Conservation (phyloP, 2,797 vertebrate species). For the Alauda arvensis region DNA sequence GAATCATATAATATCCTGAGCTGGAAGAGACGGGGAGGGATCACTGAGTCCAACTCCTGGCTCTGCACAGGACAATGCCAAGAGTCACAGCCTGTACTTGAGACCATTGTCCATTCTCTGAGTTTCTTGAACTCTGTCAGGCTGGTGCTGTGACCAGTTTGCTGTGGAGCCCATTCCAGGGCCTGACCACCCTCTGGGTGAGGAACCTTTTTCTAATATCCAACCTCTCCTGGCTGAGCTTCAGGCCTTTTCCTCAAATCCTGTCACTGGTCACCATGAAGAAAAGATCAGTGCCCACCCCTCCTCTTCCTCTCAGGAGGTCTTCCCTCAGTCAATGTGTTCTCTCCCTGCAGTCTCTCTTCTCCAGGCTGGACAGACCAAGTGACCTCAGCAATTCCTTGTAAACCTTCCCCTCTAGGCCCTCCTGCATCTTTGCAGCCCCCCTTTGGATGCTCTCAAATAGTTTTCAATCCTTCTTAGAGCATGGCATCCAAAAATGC, state of each 20-base stretch:
- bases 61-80: not conserved
- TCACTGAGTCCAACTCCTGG: not conserved
- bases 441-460: not conserved
- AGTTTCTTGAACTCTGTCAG: not conserved
- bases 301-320: not conserved
- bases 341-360: not conserved
- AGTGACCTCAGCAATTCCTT: not conserved
- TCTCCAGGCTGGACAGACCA: not conserved
- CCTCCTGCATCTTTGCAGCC: not conserved
- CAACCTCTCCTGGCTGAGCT: not conserved
- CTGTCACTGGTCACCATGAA: not conserved
- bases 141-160: not conserved
- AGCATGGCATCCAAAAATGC: not conserved
- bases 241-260: not conserved
- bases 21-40: not conserved
- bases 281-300: not conserved
- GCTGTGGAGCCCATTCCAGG: not conserved
- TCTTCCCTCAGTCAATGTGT: not conserved
- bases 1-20: not conserved
- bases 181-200: not conserved
- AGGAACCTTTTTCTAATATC: not conserved
- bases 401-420: not conserved
- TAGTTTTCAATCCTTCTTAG: not conserved
- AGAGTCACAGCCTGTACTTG: not conserved
- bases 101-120: not conserved